phyloP scores from a whole-genome alignment of 2,797 vertebrate genomes.

The Anguilla anguilla region DNA sequence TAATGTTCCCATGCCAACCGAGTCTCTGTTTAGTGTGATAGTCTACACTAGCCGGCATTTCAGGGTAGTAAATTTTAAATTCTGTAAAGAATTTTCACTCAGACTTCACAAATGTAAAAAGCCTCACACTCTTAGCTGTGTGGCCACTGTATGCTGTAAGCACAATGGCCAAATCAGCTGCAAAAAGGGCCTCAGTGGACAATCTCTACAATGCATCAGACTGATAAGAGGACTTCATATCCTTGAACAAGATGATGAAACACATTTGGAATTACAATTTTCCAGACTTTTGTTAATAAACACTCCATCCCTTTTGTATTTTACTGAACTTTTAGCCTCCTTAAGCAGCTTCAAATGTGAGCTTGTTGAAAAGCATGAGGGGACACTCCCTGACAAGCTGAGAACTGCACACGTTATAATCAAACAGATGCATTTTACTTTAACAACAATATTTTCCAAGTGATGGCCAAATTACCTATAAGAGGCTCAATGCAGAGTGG shows the following conservation, averaged over 20 bases:
- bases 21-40: background rate
- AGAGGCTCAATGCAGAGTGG: background rate
- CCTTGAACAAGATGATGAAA: background rate
- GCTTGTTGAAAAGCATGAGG: background rate
- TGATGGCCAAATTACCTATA: background rate
- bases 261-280: background rate
- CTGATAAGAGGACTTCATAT: background rate
- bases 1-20: background rate
- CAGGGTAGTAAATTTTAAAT: background rate
- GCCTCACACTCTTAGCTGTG: background rate
- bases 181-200: background rate
- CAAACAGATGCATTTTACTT: background rate
- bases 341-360: background rate
- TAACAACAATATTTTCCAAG: background rate
- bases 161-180: background rate
- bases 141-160: background rate
- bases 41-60: background rate
- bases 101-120: background rate
- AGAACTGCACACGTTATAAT: background rate
- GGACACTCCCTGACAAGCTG: background rate
- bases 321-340: background rate
- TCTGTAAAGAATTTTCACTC: background rate
- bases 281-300: background rate
- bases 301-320: background rate
- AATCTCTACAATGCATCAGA: background rate